Evolutionary conservation across 2,888 invertebrate genomes (phyloP).

Genomic region (Euplexia lucipara): DNA sequence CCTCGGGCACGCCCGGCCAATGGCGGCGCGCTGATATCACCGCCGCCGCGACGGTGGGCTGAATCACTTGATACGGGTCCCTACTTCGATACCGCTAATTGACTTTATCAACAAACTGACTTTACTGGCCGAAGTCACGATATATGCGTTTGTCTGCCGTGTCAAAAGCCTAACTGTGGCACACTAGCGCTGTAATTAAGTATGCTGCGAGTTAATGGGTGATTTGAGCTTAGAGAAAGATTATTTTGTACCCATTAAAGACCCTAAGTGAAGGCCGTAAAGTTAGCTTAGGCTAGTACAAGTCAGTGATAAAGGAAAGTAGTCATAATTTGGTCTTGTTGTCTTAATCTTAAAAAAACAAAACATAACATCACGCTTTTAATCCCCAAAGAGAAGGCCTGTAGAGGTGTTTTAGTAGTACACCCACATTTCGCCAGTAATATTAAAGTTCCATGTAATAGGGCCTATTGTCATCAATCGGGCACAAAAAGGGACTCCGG

Average conservation of each 20-base stretch:
- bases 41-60: conserved; percentile 85
- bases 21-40: conserved; percentile 77
- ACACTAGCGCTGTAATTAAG: conserved; percentile 87
- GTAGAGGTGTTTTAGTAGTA: no score
- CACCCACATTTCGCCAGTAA: no score
- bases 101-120: conserved; percentile 91
- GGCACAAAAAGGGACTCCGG: no score
- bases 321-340: background rate
- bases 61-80: conserved; percentile 88
- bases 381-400: no score
- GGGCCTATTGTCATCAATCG: no score
- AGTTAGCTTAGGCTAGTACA: conserved; percentile 41
- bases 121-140: conserved; percentile 90
- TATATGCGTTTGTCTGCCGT: conserved; percentile 89
- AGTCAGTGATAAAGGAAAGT: conserved; percentile 23
- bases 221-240: conserved; percentile 78
- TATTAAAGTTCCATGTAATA: no score
- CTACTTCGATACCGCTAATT: conserved; percentile 90
- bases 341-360: background rate
- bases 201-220: conserved; percentile 83
- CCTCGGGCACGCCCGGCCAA: conserved; percentile 84
- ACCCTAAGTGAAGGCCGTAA: conserved; percentile 46
- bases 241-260: conserved; percentile 59
- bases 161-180: conserved; percentile 89
- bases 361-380: no score